Evolutionary conservation across 2,113 vertebrate species (phyloP), one percentile per base, ranked within the genome.

Genomic region (Prionailurus viverrinus): DNA sequence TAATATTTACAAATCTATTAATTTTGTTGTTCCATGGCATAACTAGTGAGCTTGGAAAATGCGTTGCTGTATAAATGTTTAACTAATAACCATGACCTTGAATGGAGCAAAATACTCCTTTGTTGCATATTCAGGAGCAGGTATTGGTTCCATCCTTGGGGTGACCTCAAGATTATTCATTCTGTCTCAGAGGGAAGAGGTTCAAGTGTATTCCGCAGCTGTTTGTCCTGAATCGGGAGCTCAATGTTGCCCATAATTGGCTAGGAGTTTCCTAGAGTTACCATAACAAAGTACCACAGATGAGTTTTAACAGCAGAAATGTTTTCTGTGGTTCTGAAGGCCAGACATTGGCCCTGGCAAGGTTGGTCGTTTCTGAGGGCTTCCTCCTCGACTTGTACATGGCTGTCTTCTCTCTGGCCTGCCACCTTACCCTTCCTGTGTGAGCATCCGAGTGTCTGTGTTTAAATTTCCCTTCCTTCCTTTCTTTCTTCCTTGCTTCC

Each of bases 161-260:
- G 13, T 80, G 41, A 51, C 48, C 9, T 74, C 39, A n/a, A 51
- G 21, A 58, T 23, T 4, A 7, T 11, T 48, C 15, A 55, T 83
- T 61, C 21, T 4, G 63, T 7, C n/a, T 21, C n/a, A 53, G 33
- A 36, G 36, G 48, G 41, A 53, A 78, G 16, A 48, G 1, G 1
- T 15, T 48, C 18, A 7, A 3, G 1, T 19, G 5, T 6, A 1
- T 31, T 76, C 29, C n/a, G n/a, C 3, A 18, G 14, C 1, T 61
- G 39, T 25, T 13, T n/a, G 15, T 31, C 19, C 7, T 65, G 41
- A 36, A 21, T 4, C 3, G 14, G 55, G 55, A 31, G 29, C 13
- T 79, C 14, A 0, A 0, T 0, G 7, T 33, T 36, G 16, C 9
- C 27, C 9, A 0, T 0, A 29, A 18, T 23, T 2, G 4, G 10